Evolutionary conservation across 2,888 invertebrate species (phyloP).

Genomic region (Automeris io): DNA sequence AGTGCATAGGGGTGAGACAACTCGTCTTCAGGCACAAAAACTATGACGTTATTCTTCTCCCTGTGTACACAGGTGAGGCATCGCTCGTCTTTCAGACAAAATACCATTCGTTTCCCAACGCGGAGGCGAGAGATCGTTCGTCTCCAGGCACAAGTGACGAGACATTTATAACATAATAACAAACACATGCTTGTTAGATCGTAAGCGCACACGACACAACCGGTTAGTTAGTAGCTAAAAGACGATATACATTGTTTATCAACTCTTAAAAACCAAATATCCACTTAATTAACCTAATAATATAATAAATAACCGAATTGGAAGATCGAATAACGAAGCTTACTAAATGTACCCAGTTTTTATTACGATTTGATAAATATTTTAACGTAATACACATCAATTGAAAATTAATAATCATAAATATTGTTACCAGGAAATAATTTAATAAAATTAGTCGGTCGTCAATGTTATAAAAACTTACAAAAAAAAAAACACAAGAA

Average conservation of each 20-base stretch:
- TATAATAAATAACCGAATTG: slow-evolving; percentile 68
- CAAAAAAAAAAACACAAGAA: slow-evolving; percentile 44
- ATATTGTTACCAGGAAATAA: background rate
- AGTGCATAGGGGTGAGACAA: no score
- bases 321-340: slow-evolving; percentile 56
- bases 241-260: slow-evolving; percentile 65
- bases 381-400: background rate
- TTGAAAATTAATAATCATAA: no score
- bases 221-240: slow-evolving; percentile 71
- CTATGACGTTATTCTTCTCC: no score
- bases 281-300: slow-evolving; percentile 56
- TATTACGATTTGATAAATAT: slow-evolving; percentile 3
- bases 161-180: slow-evolving; percentile 46
- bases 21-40: no score
- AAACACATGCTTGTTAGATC: slow-evolving; percentile 75
- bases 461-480: slow-evolving; percentile 51
- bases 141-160: slow-evolving; percentile 13
- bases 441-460: slow-evolving; percentile 30
- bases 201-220: slow-evolving; percentile 75
- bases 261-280: slow-evolving; percentile 55
- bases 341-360: slow-evolving; percentile 3
- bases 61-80: no score
- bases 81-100: slow-evolving; percentile 4
- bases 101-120: background rate
- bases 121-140: background rate